A percentile compares a stretch with the other conserved stretches of the same genome.
Conservation (phyloP, 2,888 invertebrate genomes). For the Bembecia ichneumoniformis region DNA sequence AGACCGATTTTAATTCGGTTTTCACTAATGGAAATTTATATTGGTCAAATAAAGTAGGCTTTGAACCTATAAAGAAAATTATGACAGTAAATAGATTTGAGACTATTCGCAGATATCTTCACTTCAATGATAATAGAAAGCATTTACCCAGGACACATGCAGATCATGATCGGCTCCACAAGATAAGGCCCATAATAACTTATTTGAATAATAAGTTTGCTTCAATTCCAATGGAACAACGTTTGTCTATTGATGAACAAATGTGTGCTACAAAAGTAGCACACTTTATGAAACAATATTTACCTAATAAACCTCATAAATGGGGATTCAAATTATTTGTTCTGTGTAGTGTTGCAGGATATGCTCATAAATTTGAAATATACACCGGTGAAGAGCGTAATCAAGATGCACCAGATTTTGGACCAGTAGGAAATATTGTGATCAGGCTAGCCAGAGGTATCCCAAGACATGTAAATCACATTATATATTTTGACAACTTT, state of each 20-base stretch:
- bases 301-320: no score
- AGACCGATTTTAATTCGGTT: no score
- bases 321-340: no score
- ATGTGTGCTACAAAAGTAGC: slow-evolving; percentile 28
- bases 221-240: slow-evolving; percentile 21
- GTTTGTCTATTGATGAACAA: slow-evolving; percentile 22
- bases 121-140: slow-evolving; percentile 23
- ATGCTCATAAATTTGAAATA: no score
- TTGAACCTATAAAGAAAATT: slow-evolving; percentile 9
- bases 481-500: no score
- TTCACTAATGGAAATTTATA: no score
- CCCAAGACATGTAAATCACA: no score
- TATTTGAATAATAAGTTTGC: slow-evolving; percentile 23
- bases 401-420: no score
- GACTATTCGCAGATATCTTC: slow-evolving; percentile 16
- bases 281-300: slow-evolving; percentile 3
- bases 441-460: no score
- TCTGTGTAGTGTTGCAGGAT: no score
- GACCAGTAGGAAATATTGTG: no score
- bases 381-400: no score
- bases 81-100: slow-evolving; percentile 21
- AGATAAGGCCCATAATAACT: slow-evolving; percentile 21
- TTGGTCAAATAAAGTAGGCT: slow-evolving; percentile 14
- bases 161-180: slow-evolving; percentile 20
- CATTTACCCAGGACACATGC: slow-evolving; percentile 16